Evolutionary conservation across 2,888 invertebrate species (phyloP).

Genomic region (Cataglyphis altisquamis): DNA sequence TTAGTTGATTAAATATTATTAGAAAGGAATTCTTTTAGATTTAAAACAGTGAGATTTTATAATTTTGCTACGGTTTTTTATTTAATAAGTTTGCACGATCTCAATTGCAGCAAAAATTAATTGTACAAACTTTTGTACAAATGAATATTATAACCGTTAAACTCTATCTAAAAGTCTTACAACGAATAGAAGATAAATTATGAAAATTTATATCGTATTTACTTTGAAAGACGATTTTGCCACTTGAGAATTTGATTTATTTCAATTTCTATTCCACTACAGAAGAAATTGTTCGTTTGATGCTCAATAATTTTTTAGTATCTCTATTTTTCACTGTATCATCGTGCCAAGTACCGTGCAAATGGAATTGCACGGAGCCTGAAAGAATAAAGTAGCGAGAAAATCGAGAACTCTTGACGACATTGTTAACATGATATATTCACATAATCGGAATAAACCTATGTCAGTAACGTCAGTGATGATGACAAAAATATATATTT

Average conservation of each 20-base stretch:
- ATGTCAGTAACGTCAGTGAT: background rate
- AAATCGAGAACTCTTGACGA: background rate
- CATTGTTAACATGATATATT: slow-evolving; percentile 12
- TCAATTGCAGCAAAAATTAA: background rate
- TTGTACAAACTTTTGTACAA: background rate
- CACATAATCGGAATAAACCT: background rate
- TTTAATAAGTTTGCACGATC: background rate
- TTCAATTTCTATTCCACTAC: background rate
- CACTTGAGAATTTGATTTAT: background rate
- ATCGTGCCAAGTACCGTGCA: slow-evolving; percentile 4
- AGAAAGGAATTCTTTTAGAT: background rate
- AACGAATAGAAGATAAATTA: background rate
- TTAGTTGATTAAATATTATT: background rate
- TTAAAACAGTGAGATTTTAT: background rate
- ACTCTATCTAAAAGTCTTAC: background rate
- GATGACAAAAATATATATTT: background rate
- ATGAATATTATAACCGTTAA: background rate
- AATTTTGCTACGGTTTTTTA: background rate
- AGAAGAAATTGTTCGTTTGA: slow-evolving; percentile 16
- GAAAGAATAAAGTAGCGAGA: slow-evolving; percentile 27
- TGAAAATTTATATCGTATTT: slow-evolving; percentile 2
- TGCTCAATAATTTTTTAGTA: background rate
- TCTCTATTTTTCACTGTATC: slow-evolving; percentile 14
- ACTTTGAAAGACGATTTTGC: background rate
- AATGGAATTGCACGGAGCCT: background rate